A percentile compares a stretch with the other conserved stretches of the same genome.
phyloP scores from a whole-genome alignment of 2,113 vertebrate genomes.

The Anoplopoma fimbria region DNA sequence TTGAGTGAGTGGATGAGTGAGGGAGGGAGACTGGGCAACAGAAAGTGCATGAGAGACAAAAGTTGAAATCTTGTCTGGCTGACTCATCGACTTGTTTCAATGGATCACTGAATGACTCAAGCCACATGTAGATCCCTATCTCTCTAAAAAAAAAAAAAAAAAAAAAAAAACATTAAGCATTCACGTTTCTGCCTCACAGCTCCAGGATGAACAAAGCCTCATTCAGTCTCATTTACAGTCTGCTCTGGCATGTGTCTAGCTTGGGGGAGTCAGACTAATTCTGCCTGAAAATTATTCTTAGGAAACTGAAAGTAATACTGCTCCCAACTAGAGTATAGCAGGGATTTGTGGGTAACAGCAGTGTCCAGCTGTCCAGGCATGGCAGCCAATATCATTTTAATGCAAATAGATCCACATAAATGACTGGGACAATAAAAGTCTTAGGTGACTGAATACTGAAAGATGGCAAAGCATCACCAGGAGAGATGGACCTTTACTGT shows the following conservation, averaged over 20 bases:
- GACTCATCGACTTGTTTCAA: constrained; percentile 27
- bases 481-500: constrained; percentile 45
- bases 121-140: constrained; percentile 38
- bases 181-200: constrained; percentile 30
- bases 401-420: constrained; percentile 67
- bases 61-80: constrained; percentile 2
- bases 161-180: constrained; percentile 58
- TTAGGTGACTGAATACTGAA: constrained; percentile 41
- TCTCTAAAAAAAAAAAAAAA: constrained; percentile 32
- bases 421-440: constrained; percentile 43
- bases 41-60: constrained; percentile 22
- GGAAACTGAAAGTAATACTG: constrained; percentile 66
- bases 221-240: constrained; percentile 64
- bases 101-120: constrained; percentile 20
- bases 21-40: background rate
- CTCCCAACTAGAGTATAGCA: constrained; percentile 52
- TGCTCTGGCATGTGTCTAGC: constrained; percentile 60
- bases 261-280: constrained; percentile 69
- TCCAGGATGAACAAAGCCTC: constrained; percentile 31
- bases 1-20: constrained; percentile 22
- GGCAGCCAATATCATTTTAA: constrained; percentile 71
- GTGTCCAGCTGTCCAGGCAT: constrained; percentile 66
- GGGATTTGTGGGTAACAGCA: constrained; percentile 57
- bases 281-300: constrained; percentile 63
- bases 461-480: constrained; percentile 40